phyloP scores from a whole-genome alignment of 23 tunicate genomes.

The Styela clava region DNA sequence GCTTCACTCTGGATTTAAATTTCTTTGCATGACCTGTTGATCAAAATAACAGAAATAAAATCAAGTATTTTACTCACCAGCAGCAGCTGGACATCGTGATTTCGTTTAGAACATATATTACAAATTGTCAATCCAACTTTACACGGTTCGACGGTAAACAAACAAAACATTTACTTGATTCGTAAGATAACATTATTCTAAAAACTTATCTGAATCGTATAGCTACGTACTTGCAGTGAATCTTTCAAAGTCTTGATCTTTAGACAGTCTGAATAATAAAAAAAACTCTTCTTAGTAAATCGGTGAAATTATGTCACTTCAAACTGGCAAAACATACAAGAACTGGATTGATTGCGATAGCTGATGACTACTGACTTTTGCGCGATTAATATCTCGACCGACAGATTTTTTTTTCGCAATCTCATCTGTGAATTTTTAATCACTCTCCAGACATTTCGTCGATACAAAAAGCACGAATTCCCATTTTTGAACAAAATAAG shows the following conservation, averaged over 20 bases:
- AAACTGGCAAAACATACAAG: not conserved
- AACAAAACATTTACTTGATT: not conserved
- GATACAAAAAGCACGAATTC: slow-evolving; percentile 28
- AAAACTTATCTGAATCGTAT: too few relatives aligned
- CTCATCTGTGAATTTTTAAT: slow-evolving; percentile 28
- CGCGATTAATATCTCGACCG: slow-evolving; percentile 24
- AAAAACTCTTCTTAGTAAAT: not conserved
- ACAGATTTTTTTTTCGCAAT: slow-evolving; percentile 18
- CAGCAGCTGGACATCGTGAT: slow-evolving; percentile 3
- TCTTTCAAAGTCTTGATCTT: too few relatives aligned
- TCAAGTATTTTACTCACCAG: not conserved
- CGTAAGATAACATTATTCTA: too few relatives aligned
- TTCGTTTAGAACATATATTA: not conserved
- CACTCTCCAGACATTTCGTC: slow-evolving; percentile 23
- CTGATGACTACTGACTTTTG: not conserved
- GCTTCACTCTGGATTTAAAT: too few relatives aligned
- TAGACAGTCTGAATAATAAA: not conserved
- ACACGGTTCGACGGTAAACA: not conserved
- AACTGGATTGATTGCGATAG: slow-evolving; percentile 19
- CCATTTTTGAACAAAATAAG: slow-evolving; percentile 3
- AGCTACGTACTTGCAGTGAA: too few relatives aligned
- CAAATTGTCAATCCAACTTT: slow-evolving; percentile 14
- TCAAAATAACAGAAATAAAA: too few relatives aligned
- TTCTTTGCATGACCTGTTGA: not conserved
- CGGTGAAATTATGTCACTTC: not conserved